Evolutionary conservation across 2,888 invertebrate genomes (phyloP), one percentile per base, ranked within the genome.

Genomic region (Acronicta leporina): DNA sequence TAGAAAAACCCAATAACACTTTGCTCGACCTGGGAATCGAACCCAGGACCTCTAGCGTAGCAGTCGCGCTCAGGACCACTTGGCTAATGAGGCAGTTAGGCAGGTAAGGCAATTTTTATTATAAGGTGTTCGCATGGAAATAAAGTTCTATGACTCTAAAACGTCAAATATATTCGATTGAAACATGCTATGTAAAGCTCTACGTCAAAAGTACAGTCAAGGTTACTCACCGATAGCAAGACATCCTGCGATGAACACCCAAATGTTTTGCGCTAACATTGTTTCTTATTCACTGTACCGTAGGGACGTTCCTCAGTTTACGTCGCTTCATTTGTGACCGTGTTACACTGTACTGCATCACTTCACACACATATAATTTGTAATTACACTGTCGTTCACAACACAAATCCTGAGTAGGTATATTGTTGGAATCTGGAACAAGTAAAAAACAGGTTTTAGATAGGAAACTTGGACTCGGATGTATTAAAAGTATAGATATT

Each of bases 241-340:
- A 73, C 88, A 91, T 89, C 86, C 89, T 82, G 83, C 61, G 35
- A 88, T 54, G 51, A 84, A 56, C 63, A 87, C 79, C 87, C 87
- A 87, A 67, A 73, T 67, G 43, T 61, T 70, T 60, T 63, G 73
- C 40, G 68, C 66, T 65, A 81, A 80, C 90, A 92, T 92, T 78
- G 71, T 88, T 65, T 74, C 60, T 63, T 59, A 53, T 82, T 88
- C 88, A 91, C 86, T 88, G 85, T 72, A 84, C 81, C 65, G 83
- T 73, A 55, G 68, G 68, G 25, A 64, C 67, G 66, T 66, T 59
- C 77, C 83, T 80, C 65, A 73, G 76, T 85, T 85, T 87, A 66
- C 86, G 91, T 73, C 92, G 93, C 93, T 86, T 92, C 92, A 93
- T 93, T 92, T 85, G 91, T 88, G 77, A 81, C 51, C 66, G 66